phyloP scores from a whole-genome alignment of 2,113 vertebrate genomes.

The Cacatua alba region DNA sequence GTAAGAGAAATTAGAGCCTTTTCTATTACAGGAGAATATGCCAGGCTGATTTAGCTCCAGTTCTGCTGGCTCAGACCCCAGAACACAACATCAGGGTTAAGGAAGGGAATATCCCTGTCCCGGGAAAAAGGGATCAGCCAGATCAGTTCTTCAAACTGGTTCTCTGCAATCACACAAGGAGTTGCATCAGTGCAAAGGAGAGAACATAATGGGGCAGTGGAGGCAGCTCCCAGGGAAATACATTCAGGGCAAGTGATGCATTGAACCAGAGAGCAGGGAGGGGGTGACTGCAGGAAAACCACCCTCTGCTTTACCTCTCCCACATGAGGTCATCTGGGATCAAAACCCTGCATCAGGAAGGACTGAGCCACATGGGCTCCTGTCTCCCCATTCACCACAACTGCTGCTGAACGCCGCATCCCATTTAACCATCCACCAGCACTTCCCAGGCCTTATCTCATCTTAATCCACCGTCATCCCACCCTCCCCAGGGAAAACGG shows the following conservation, averaged over 20 bases:
- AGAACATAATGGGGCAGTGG: rapidly evolving
- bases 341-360: neutral
- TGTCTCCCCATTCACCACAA: neutral
- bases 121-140: neutral
- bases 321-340: neutral
- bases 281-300: neutral
- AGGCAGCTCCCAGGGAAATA: neutral
- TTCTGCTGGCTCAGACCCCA: neutral
- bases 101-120: neutral
- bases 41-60: neutral
- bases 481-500: neutral
- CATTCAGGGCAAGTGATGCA: rapidly evolving
- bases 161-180: neutral
- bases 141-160: neutral
- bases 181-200: neutral
- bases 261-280: neutral
- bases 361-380: neutral
- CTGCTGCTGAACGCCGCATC: neutral
- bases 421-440: neutral
- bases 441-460: neutral
- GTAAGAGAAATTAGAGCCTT: neutral
- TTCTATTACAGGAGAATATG: neutral
- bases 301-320: neutral
- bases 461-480: neutral
- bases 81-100: neutral